These are phyloP conservation scores for Spicauda simplicius DNA, from an alignment of 2,888 invertebrate species.

Conservation along the genomic window DNA sequence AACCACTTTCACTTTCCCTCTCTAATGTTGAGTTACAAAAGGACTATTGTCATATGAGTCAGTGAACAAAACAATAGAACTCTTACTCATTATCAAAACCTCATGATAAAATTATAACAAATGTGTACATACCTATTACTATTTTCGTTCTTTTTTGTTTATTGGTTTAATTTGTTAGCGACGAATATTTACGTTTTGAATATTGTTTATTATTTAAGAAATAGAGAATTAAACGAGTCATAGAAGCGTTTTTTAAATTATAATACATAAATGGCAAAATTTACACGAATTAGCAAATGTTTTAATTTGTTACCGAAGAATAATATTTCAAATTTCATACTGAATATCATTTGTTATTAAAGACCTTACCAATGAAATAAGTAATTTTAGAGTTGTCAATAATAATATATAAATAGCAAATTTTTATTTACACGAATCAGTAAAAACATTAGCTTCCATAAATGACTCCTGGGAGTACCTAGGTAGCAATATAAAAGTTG, in stretches of 20 bases:
- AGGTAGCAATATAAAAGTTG: slow-evolving; percentile 54
- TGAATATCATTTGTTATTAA: neutral
- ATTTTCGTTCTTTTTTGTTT: too few relatives aligned
- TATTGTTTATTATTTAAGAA: neutral
- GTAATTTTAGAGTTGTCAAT: neutral
- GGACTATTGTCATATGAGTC: too few relatives aligned
- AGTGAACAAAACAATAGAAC: too few relatives aligned
- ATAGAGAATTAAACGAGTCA: too few relatives aligned
- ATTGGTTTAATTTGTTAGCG: too few relatives aligned
- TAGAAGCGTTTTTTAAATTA: too few relatives aligned
- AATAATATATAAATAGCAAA: neutral
- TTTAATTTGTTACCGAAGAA: neutral
- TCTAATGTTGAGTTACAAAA: neutral
- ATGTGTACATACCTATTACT: too few relatives aligned
- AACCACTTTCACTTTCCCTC: slow-evolving; percentile 68
- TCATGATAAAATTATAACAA: too few relatives aligned
- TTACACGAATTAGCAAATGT: too few relatives aligned
- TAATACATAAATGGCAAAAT: too few relatives aligned
- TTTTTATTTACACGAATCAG: slow-evolving; percentile 26
- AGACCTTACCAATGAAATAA: neutral
- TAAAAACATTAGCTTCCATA: slow-evolving; percentile 13
- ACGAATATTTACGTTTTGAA: neutral
- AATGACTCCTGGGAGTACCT: slow-evolving; percentile 38
- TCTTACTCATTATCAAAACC: too few relatives aligned
- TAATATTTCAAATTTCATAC: neutral